Evolutionary conservation across 2,797 vertebrate genomes (phyloP).

Genomic region (Melanotaenia trifasciata): DNA sequence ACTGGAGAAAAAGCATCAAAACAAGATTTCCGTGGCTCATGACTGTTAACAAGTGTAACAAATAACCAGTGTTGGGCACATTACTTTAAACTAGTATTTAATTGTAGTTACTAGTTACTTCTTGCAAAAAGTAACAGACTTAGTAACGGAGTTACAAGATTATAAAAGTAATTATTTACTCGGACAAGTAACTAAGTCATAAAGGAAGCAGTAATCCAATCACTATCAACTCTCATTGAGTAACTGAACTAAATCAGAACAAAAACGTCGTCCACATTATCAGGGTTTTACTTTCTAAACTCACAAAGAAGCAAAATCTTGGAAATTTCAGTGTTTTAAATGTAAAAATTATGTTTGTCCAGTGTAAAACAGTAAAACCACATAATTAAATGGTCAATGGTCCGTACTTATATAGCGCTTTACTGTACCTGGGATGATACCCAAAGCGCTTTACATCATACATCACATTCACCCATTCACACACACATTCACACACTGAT

Average conservation of each 20-base stretch:
- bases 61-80: background rate
- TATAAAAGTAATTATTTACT: too few species aligned
- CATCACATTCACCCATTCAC: too few species aligned
- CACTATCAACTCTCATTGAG: background rate
- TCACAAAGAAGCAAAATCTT: background rate
- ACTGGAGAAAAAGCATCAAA: background rate
- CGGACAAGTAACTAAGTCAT: background rate
- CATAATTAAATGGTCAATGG: background rate
- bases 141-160: too few species aligned
- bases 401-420: too few species aligned
- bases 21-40: background rate
- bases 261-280: too few species aligned
- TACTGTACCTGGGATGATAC: too few species aligned
- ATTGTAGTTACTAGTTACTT: too few species aligned
- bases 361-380: background rate
- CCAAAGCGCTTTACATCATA: too few species aligned
- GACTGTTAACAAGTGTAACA: background rate
- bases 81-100: too few species aligned
- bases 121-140: too few species aligned
- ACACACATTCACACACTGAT: too few species aligned
- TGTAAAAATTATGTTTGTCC: background rate
- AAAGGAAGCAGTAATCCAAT: background rate
- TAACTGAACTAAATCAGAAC: background rate
- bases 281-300: too few species aligned
- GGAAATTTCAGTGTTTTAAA: background rate